These are phyloP conservation scores for Chaetodon trifascialis DNA, from an alignment of 2,113 vertebrate genomes.

Conservation along the genomic window DNA sequence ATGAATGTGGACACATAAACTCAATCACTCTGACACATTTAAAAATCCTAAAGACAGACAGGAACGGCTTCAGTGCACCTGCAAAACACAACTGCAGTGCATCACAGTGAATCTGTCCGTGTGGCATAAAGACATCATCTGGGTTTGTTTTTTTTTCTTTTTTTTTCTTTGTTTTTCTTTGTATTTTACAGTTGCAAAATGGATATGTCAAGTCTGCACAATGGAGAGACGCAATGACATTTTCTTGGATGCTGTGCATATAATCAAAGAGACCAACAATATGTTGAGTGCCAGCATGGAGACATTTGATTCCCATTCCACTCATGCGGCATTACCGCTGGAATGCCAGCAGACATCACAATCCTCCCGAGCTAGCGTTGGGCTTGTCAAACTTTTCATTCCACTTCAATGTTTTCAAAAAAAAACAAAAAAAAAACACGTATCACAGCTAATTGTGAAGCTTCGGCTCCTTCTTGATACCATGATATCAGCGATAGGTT, in stretches of 20 bases:
- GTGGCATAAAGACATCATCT: constrained; percentile 71
- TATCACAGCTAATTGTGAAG: constrained; percentile 59
- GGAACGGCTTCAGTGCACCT: constrained; percentile 39
- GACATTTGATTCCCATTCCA: constrained; percentile 81
- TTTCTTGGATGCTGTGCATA: constrained; percentile 78
- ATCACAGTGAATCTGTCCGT: constrained; percentile 52
- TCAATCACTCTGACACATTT: constrained; percentile 20
- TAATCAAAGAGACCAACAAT: constrained; percentile 82
- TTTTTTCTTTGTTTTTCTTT: constrained; percentile 69
- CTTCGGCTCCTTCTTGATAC: constrained; percentile 54
- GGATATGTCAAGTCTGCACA: constrained; percentile 78
- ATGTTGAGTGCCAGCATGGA: constrained; percentile 76
- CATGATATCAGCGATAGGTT: constrained; percentile 67
- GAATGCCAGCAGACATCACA: constrained; percentile 78
- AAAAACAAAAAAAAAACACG: constrained; percentile 41
- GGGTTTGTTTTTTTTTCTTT: constrained; percentile 64
- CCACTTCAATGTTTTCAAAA: constrained; percentile 71
- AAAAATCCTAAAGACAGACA: constrained; percentile 25
- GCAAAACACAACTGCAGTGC: constrained; percentile 37
- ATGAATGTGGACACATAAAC: constrained; percentile 34
- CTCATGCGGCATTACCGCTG: constrained; percentile 73
- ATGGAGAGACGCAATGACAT: constrained; percentile 73
- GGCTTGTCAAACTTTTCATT: constrained; percentile 75
- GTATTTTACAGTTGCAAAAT: constrained; percentile 75
- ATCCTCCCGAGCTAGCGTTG: constrained; percentile 67